These are phyloP conservation scores for Paracyclopina nana DNA, from an alignment of 1,140 invertebrate genomes.

Conservation along the genomic window DNA sequence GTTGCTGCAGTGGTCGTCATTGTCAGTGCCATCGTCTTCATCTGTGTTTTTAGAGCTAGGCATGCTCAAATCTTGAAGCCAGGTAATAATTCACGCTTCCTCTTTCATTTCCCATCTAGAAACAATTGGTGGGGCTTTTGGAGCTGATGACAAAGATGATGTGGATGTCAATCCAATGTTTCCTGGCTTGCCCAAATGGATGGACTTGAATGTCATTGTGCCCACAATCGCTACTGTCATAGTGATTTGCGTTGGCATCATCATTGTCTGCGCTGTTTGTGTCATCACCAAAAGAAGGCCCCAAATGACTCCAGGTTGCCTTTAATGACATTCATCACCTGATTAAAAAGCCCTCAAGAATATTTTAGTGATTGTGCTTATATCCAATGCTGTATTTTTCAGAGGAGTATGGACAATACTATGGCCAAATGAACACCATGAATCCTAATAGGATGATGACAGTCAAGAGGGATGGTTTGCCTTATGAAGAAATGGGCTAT, in stretches of 20 bases:
- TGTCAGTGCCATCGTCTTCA: constrained; percentile 71
- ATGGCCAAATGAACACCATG: constrained; percentile 16
- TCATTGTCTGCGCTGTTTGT: constrained; percentile 73
- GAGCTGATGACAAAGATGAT: constrained; percentile 32
- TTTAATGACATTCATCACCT: not conserved
- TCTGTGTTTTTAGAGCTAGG: no score
- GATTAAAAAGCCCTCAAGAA: not conserved
- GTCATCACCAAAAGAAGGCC: no score
- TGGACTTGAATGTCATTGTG: constrained; percentile 64
- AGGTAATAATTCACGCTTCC: constrained; percentile 22
- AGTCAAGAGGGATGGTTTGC: constrained; percentile 10
- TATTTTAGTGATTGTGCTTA: no score
- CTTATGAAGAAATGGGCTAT: constrained; percentile 58
- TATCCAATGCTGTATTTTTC: constrained; percentile 10
- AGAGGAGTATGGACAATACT: constrained; percentile 17
- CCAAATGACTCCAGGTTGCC: constrained; percentile 16
- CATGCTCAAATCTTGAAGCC: constrained; percentile 22
- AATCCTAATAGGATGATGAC: constrained; percentile 4
- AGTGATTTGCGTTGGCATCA: constrained; percentile 64
- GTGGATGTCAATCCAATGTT: constrained; percentile 34
- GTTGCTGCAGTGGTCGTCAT: constrained; percentile 71
- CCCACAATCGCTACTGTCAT: constrained; percentile 60
- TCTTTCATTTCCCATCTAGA: constrained; percentile 32
- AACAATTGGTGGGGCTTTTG: constrained; percentile 49
- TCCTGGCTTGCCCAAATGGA: constrained; percentile 60